Base-by-base conservation (phyloP, 1,140 invertebrate species). In the Leptopilina clavipes region DNA sequence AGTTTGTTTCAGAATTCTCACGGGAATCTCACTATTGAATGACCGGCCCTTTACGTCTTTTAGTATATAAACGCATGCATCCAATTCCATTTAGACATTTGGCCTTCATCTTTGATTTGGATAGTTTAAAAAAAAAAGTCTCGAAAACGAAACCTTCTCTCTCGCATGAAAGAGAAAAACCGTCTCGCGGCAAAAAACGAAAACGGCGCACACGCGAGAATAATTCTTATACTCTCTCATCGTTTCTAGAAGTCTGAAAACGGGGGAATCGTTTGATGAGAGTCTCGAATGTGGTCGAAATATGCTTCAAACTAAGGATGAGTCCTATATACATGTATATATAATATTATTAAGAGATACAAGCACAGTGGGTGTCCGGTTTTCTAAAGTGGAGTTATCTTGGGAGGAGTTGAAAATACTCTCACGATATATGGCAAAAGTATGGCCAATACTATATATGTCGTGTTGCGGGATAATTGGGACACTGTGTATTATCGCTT, bases 381-480 rank as follows among this genome's bases (percentile, higher is more conserved):
- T 40, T 59, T 18, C 10, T 65, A 65, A 65, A 65, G 56, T 31
- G 22, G 22, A 22, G 10, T 65, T 65, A 31, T 40, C 37, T 54
- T 76, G 76, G 78, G 81, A 81, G 76, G 79, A 81, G 77, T 74
- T 82, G 81, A 79, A 82, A 79, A 82, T 80, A 80, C 81, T 81
- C 81, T 80, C 79, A 82, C 81, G 81, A 76, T 76, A 45, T 70
- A 56, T 72, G 76, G 65, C 70, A 74, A n/a, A n/a, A 75, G 78
- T 79, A 79, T 76, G 72, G 52, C 75, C 77, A 76, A 40, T 40
- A 40, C 9, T 8, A 9, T 31, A 31, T 31, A 31, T 84, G 81
- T 86, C 83, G 85, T 86, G 82, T 82, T 84, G 80, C 70, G 71
- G 83, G 85, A 85, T 86, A 86, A 85, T 86, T 86, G 85, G 85